A percentile compares a stretch with the other conserved stretches of the same genome.
Evolutionary conservation across 2,113 vertebrate species (phyloP).

Genomic region (Ageneiosus marmoratus): DNA sequence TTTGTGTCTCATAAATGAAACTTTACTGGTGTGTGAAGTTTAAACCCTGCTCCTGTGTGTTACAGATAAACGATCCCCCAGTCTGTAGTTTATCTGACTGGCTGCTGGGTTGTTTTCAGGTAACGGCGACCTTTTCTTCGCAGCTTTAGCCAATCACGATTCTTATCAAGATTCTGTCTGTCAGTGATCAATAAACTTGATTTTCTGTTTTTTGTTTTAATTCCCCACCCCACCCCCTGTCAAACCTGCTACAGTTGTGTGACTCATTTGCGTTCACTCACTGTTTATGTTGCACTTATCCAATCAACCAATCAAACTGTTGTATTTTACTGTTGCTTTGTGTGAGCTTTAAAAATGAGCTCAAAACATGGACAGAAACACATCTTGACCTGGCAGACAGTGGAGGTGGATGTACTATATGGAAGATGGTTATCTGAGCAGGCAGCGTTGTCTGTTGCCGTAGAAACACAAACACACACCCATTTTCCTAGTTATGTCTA

Average conservation of each 20-base stretch:
- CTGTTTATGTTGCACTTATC: slow-evolving; percentile 47
- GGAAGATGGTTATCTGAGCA: slow-evolving; percentile 65
- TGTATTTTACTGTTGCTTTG: neutral
- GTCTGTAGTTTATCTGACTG: slow-evolving; percentile 79
- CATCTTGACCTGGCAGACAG: slow-evolving; percentile 28
- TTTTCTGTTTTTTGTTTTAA: neutral
- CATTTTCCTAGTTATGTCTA: neutral
- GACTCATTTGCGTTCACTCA: slow-evolving; percentile 17
- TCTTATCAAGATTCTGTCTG: slow-evolving; percentile 57
- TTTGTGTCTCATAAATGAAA: slow-evolving; percentile 57
- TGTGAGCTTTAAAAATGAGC: neutral
- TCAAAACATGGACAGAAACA: neutral
- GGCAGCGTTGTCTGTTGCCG: slow-evolving; percentile 46
- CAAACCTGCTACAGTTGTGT: slow-evolving; percentile 13
- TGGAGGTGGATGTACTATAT: slow-evolving; percentile 61
- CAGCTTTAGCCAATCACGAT: slow-evolving; percentile 60
- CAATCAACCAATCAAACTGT: slow-evolving; percentile 18
- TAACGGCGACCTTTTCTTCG: slow-evolving; percentile 61
- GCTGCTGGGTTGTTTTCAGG: slow-evolving; percentile 80
- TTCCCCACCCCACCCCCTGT: neutral
- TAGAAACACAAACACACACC: slow-evolving; percentile 54
- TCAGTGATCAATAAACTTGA: slow-evolving; percentile 46
- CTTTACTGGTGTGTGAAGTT: slow-evolving; percentile 56
- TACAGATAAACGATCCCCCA: slow-evolving; percentile 74
- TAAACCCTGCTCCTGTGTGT: slow-evolving; percentile 70